Evolutionary conservation across 2,888 invertebrate genomes (phyloP).

Genomic region (Odontocerum albicorne): DNA sequence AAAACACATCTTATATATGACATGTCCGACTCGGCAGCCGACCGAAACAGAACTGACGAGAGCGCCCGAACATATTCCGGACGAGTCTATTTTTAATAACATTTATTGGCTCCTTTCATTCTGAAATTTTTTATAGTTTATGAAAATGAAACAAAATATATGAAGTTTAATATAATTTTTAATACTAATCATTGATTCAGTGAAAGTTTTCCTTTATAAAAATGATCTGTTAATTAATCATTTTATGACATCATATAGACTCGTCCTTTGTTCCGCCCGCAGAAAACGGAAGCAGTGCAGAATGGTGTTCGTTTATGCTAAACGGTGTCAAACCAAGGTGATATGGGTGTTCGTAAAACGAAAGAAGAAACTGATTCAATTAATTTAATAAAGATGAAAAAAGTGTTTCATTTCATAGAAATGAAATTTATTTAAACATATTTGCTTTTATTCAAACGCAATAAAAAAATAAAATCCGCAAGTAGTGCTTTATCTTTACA

Average conservation of each 20-base stretch:
- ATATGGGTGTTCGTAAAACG: background rate
- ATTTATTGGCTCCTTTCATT: conserved; percentile 32
- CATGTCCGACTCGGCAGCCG: conserved; percentile 56
- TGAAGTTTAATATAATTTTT: conserved; percentile 2
- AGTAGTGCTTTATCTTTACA: too few species aligned
- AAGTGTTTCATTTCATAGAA: too few species aligned
- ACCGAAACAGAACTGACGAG: conserved; percentile 61
- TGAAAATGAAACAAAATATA: background rate
- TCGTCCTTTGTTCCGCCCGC: conserved; percentile 26
- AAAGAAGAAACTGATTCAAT: background rate
- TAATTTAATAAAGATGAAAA: too few species aligned
- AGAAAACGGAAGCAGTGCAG: conserved; percentile 11
- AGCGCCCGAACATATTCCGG: conserved; percentile 33
- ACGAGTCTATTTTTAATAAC: conserved; percentile 36
- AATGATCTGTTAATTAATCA: background rate
- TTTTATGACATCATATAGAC: conserved; percentile 18
- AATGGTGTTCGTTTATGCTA: background rate
- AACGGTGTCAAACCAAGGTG: conserved; percentile 7
- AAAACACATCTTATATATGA: conserved; percentile 47
- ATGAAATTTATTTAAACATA: too few species aligned
- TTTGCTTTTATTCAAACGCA: too few species aligned
- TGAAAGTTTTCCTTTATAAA: background rate
- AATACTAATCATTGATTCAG: background rate
- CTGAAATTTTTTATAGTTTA: background rate
- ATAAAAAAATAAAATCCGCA: too few species aligned